Conservation (phyloP, 2,888 invertebrate genomes). For the Drosophila multiciliata region DNA sequence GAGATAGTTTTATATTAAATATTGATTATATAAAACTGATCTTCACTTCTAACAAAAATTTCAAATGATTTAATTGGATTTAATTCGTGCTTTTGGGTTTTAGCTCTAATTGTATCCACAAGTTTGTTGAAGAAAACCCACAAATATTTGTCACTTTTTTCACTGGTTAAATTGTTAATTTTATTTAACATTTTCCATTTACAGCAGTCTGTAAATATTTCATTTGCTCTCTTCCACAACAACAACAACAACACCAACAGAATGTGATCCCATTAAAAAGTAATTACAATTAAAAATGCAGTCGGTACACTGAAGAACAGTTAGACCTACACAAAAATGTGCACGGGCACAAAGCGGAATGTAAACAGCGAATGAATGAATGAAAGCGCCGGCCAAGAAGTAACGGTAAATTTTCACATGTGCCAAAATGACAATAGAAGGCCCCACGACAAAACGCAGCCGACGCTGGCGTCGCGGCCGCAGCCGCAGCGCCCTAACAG, state of each 20-base stretch:
- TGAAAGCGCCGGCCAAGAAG: constrained; percentile 75
- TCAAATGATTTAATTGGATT: background rate
- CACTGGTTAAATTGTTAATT: background rate
- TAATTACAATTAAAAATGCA: constrained; percentile 37
- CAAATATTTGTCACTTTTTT: background rate
- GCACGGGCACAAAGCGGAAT: constrained; percentile 71
- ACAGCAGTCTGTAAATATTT: background rate
- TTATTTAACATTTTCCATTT: background rate
- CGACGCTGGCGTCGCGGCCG: constrained; percentile 34
- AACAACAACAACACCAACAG: background rate
- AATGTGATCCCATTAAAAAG: constrained; percentile 5
- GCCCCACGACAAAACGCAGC: constrained; percentile 39
- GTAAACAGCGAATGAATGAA: constrained; percentile 82
- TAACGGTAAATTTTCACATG: constrained; percentile 82
- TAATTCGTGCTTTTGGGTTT: background rate
- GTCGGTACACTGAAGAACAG: constrained; percentile 35
- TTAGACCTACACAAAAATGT: constrained; percentile 42
- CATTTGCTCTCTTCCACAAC: background rate
- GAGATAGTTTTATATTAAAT: background rate
- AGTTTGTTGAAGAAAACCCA: background rate
- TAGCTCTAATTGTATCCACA: background rate
- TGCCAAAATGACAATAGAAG: constrained; percentile 79
- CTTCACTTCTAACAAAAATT: background rate
- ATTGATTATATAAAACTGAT: background rate
- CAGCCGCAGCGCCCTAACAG: constrained; percentile 44